Base-by-base conservation (phyloP, 1,140 invertebrate genomes). In the Cydia splendana region DNA sequence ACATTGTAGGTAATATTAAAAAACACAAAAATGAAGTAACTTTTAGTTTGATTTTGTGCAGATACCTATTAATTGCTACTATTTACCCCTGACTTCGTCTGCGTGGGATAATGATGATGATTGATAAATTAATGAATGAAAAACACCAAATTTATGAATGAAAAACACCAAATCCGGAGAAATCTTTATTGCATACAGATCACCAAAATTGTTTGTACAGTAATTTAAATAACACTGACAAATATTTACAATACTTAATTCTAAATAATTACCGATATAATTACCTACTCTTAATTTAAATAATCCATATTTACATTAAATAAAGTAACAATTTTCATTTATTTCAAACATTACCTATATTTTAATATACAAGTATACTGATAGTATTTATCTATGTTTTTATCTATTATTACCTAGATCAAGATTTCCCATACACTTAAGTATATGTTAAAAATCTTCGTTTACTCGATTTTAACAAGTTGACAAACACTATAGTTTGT, bases 171-270 rank as follows among this genome's bases (percentile, higher is more conserved):
- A 38, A 18, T 81, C 79, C 80, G 84, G 81, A 84, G 83, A 82
- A 84, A 81, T 84, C 85, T 92, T 92, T 92, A 92, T 92, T 92
- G 89, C 89, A 83, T 92, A 92, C 87, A 83, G 84, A 92, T 91
- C 89, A 92, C 89, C 86, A 90, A 92, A 92, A 90, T 87, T 84
- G 80, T 92, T 91, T 92, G 87, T 92, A 92, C 91, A 92, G 79
- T 88, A 86, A 88, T 87, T 88, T 88, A 83, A 84, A 86, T 90
- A 89, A 92, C 91, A 91, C 84, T 86, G 88, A 91, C 85, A 85
- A 86, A 80, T 89, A 90, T 92, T 86, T 90, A 90, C 87, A 92
- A 80, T 81, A 77, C 76, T 79, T 80, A 71, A 69, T 77, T 0
- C 53, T 62, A 18, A 65, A 57, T 74, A 78, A 78, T 81, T 79